Base-by-base conservation (phyloP, 2,888 invertebrate species). In the Aproaerema taeniolella region DNA sequence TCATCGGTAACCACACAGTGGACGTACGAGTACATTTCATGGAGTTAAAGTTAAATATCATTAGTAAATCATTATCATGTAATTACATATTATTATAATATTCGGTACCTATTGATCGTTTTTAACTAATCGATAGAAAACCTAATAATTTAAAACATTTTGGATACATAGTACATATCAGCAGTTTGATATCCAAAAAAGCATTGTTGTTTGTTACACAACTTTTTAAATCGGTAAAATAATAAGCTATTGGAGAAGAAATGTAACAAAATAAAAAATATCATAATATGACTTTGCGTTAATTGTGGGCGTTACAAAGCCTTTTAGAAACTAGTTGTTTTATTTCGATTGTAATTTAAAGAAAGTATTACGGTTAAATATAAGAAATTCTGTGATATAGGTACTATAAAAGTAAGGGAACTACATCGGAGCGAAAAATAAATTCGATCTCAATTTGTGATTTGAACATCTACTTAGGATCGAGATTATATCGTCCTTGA, bases 341-440 rank as follows among this genome's bases (percentile, higher is more conserved):
- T 25, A 20, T 37, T 37, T 30, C 17, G 20, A 6, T 11, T 36
- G 17, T 20, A 60, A 69, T 67, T 58, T 66, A 71, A 70, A 57
- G 54, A 71, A 80, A 80, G 80, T 82, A 82, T 83, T 82, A 81
- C 73, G 71, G 63, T 79, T 9, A n/a, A 74, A 59, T 67, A 72
- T 71, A 76, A 81, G 73, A 66, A 69, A 78, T n/a, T n/a, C n/a
- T n/a, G n/a, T n/a, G n/a, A 73, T 72, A 78, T 74, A 83, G 83
- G 83, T 85, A 83, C 83, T 83, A 83, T 72, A 38, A 64, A 68
- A 66, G 69, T 81, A 78, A 79, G 76, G 60, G 56, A 61, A 67
- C 65, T 74, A 78, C 73, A 78, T 73, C 81, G 75, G 80, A 79
- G 75, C 72, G 76, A 68, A 57, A 65, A 55, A n/a, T n/a, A 59